A percentile compares a stretch with the other conserved stretches of the same genome.
Conservation (phyloP, 1,140 invertebrate genomes). For the Reticulitermes speratus region DNA sequence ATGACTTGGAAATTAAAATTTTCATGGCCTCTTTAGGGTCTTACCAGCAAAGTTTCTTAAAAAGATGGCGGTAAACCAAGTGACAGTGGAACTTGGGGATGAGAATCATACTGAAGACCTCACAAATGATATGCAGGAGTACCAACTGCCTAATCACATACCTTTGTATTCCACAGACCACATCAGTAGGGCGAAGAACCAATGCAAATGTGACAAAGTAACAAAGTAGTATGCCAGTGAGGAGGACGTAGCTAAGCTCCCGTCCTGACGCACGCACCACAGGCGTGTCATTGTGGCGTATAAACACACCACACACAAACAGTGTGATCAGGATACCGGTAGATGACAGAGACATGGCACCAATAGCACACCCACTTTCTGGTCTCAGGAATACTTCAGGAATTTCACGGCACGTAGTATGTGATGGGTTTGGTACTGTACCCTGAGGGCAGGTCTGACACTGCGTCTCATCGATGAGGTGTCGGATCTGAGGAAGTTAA, state of each 20-base stretch:
- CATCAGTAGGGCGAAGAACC: slow-evolving; percentile 71
- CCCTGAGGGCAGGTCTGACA: slow-evolving; percentile 81
- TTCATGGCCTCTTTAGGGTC: background rate
- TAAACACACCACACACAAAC: slow-evolving; percentile 65
- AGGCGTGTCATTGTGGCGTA: slow-evolving; percentile 79
- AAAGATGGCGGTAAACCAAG: too few species aligned
- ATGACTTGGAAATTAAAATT: background rate
- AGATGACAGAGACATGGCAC: slow-evolving; percentile 78
- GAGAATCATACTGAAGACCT: too few species aligned
- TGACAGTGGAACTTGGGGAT: too few species aligned
- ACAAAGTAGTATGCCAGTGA: slow-evolving; percentile 86
- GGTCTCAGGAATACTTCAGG: slow-evolving; percentile 80
- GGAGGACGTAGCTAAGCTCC: slow-evolving; percentile 83
- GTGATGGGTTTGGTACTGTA: slow-evolving; percentile 72
- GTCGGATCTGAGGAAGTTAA: slow-evolving; percentile 63
- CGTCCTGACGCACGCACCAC: slow-evolving; percentile 87
- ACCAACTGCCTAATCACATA: slow-evolving; percentile 44
- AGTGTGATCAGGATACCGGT: slow-evolving; percentile 74
- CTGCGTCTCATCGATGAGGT: slow-evolving; percentile 75
- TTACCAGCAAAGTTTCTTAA: too few species aligned
- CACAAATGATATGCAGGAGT: too few species aligned
- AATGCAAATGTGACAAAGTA: slow-evolving; percentile 85
- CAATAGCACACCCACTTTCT: slow-evolving; percentile 84
- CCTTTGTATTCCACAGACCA: slow-evolving; percentile 76
- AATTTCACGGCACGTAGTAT: slow-evolving; percentile 73